Evolutionary conservation across 2,113 vertebrate genomes (phyloP).

Genomic region (Tachycineta bicolor): DNA sequence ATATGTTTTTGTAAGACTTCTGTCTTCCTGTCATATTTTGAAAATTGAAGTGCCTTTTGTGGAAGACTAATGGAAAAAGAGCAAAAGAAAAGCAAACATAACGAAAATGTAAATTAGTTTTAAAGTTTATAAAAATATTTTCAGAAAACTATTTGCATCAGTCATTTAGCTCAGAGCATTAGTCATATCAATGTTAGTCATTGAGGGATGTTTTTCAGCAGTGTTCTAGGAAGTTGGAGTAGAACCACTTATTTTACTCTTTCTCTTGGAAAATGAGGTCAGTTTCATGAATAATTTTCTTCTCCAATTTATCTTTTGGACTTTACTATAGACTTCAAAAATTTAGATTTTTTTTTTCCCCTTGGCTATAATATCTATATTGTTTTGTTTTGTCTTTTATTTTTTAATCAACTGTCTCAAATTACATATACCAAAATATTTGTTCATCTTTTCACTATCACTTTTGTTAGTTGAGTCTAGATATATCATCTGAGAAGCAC

Average conservation of each 20-base stretch:
- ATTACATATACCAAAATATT: background rate
- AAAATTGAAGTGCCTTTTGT: background rate
- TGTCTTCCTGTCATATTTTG: background rate
- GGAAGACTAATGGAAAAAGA: background rate
- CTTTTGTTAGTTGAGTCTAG: background rate
- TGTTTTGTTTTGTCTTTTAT: background rate
- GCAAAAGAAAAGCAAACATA: background rate
- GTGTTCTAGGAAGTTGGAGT: background rate
- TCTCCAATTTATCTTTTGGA: background rate
- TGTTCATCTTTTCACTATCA: background rate
- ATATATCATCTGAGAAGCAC: background rate
- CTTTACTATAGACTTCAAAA: background rate
- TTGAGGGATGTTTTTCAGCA: background rate
- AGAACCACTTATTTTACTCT: background rate
- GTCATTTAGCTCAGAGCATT: background rate
- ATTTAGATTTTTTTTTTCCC: background rate
- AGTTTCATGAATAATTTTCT: background rate
- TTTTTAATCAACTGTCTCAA: background rate
- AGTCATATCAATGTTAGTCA: background rate
- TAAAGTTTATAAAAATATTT: background rate
- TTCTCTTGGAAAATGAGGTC: background rate
- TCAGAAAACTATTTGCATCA: background rate
- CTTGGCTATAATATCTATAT: background rate
- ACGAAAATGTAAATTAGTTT: background rate
- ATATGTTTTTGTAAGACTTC: background rate